Conservation (phyloP, 2,797 vertebrate species). For the Harpagifer antarcticus region DNA sequence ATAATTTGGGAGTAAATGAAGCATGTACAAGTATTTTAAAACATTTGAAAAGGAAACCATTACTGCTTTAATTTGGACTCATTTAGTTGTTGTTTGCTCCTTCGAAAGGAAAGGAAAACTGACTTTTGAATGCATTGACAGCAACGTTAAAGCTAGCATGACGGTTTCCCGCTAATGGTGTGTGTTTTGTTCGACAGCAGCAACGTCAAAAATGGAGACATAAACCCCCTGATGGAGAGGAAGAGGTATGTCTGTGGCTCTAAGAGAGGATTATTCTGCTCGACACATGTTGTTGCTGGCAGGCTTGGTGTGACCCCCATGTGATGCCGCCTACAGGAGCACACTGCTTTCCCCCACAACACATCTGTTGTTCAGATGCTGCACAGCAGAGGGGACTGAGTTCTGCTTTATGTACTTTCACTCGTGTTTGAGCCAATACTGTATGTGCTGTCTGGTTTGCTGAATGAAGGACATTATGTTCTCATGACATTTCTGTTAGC, state of each 20-base stretch:
- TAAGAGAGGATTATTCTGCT: constrained; percentile 22
- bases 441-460: neutral
- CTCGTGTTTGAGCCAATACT: too few relatives aligned
- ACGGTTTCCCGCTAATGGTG: neutral
- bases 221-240: constrained; percentile 67
- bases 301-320: constrained; percentile 60
- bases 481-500: neutral
- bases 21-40: neutral
- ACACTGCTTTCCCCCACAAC: constrained; percentile 57
- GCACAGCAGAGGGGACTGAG: neutral
- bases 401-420: neutral
- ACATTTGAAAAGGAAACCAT: neutral
- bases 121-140: constrained; percentile 1
- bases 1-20: accelerated
- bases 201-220: constrained; percentile 46
- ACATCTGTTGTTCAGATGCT: constrained; percentile 46
- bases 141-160: neutral
- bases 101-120: neutral
- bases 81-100: too few relatives aligned
- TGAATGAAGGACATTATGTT: neutral
- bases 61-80: constrained; percentile 3
- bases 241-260: constrained; percentile 63
- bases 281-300: neutral
- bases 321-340: constrained; percentile 55
- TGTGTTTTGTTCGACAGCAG: constrained; percentile 14